Base-by-base conservation (phyloP, 2,797 vertebrate genomes). In the Dendrocincla fuliginosa region DNA sequence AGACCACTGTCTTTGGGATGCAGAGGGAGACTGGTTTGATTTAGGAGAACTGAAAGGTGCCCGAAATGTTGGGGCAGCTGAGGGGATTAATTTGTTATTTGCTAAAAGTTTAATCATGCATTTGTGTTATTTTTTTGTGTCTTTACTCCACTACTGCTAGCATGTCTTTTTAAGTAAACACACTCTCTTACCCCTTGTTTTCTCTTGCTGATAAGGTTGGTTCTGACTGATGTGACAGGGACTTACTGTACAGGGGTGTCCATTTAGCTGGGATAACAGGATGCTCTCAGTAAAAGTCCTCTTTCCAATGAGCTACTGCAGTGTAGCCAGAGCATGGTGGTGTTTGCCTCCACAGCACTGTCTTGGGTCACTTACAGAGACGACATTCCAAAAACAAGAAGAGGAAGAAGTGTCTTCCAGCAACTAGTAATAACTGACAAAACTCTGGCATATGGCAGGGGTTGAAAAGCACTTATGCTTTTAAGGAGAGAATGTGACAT, bases 401-500 rank as follows among this genome's bases (percentile, higher is more conserved):
- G 42, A 69, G 13, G 13, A 88, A 86, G 35, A 83, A 87, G 23
- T 20, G 11, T 57, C 69, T 81, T 78, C n/a, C 22, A 23, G 33
- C 41, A 60, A 53, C 37, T 24, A 68, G n/a, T 32, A 84, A 5
- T 75, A 78, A 90, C 30, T 63, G 39, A 91, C 42, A 50, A 91
- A 91, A 56, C 39, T 85, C 37, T 86, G 69, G 41, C 73, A 69
- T 60, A 23, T 67, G 71, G 59, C 37, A 83, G 50, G 24, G 35
- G 87, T 90, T 90, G 81, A 78, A 86, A 93, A 70, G 39, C 52
- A 49, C 68, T 80, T 84, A n/a, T 0, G 32, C 35, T 91, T 93
- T 88, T 87, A 56, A 69, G 84, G 77, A 79, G 56, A 56, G 82
- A 93, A 81, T 80, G 73, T 95, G 87, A 91, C 64, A 24, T 71